Conservation (phyloP, 2,888 invertebrate genomes). For the Taenaris catops region DNA sequence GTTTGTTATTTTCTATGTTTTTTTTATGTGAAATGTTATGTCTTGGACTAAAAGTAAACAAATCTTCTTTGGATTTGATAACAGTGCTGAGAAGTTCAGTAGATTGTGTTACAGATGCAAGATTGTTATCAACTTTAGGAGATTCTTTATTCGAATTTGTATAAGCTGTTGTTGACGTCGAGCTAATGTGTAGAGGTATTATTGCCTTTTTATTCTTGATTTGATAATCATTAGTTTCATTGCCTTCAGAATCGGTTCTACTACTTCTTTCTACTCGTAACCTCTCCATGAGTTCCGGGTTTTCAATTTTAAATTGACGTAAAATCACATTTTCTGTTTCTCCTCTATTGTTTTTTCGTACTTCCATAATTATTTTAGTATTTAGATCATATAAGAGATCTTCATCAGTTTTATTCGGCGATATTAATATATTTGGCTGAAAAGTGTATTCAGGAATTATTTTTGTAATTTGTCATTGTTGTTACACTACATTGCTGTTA, state of each 20-base stretch:
- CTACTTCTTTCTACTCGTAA: slow-evolving; percentile 32
- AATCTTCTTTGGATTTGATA: background rate
- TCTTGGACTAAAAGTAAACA: no score
- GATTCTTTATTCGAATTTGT: slow-evolving; percentile 8
- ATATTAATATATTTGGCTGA: slow-evolving; percentile 42
- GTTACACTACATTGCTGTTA: no score
- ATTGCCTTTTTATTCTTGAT: background rate
- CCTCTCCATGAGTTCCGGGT: slow-evolving; percentile 42
- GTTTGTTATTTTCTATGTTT: no score
- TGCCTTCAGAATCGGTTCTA: slow-evolving; percentile 4
- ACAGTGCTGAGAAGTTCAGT: slow-evolving; percentile 26
- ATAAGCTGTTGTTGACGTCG: slow-evolving; percentile 9
- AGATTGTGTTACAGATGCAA: slow-evolving; percentile 24
- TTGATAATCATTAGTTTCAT: slow-evolving; percentile 1
- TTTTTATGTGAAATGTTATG: no score
- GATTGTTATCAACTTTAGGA: background rate
- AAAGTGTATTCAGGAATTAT: no score
- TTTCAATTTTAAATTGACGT: slow-evolving; percentile 45
- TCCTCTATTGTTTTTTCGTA: slow-evolving; percentile 37
- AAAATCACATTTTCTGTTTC: slow-evolving; percentile 35
- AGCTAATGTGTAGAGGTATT: background rate
- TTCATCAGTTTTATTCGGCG: slow-evolving; percentile 25
- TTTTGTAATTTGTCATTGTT: no score
- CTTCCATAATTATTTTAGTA: slow-evolving; percentile 46
- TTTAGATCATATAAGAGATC: slow-evolving; percentile 50